phyloP scores from a whole-genome alignment of 2,888 invertebrate genomes.

The Unio delphinus region DNA sequence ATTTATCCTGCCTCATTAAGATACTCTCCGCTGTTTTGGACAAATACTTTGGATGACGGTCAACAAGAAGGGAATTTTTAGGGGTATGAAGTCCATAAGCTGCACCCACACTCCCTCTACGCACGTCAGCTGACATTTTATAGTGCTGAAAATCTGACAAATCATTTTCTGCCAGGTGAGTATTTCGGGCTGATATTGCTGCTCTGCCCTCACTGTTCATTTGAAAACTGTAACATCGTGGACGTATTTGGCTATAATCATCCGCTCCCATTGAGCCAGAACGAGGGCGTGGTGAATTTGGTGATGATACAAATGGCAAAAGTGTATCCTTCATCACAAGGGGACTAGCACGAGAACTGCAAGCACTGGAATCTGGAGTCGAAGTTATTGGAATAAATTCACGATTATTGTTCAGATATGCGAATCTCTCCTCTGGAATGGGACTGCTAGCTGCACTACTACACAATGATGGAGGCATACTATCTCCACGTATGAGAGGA shows the following conservation, averaged over 20 bases:
- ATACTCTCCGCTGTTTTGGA: constrained; percentile 25
- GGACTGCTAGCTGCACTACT: constrained; percentile 60
- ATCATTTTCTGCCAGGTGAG: constrained; percentile 32
- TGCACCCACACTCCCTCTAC: constrained; percentile 61
- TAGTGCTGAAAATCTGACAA: constrained; percentile 42
- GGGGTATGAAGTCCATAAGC: constrained; percentile 54
- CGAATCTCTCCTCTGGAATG: constrained; percentile 54
- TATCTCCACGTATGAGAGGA: constrained; percentile 48
- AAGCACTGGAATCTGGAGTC: constrained; percentile 46
- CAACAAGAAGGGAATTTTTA: constrained; percentile 57
- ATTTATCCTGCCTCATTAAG: no score
- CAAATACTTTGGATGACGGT: constrained; percentile 54
- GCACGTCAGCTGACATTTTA: constrained; percentile 54
- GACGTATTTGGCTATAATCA: constrained; percentile 52
- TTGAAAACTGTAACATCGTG: constrained; percentile 63
- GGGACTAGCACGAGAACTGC: constrained; percentile 54
- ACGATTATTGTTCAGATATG: constrained; percentile 39
- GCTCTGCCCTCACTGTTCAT: constrained; percentile 60
- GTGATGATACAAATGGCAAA: constrained; percentile 46
- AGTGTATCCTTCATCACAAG: constrained; percentile 45
- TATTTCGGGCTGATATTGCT: constrained; percentile 40
- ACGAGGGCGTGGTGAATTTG: constrained; percentile 50
- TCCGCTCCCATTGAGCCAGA: constrained; percentile 58
- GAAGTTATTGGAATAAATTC: constrained; percentile 55
- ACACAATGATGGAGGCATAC: constrained; percentile 58